These are phyloP conservation scores for Aspidiotus rigidus DNA, from an alignment of 2,888 invertebrate genomes.

Conservation along the genomic window DNA sequence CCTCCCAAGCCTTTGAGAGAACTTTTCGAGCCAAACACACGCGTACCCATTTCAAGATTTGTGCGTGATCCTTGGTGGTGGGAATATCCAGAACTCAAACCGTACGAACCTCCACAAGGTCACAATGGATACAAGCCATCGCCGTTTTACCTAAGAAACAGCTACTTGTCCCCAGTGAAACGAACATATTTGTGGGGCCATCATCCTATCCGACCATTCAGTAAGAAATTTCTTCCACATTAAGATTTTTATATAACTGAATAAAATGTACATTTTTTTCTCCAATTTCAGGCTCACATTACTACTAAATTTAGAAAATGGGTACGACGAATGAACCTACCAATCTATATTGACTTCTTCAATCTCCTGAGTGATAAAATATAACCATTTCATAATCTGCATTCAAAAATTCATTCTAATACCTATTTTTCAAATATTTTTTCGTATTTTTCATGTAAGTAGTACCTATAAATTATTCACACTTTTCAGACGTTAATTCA, in stretches of 20 bases:
- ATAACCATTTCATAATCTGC: neutral
- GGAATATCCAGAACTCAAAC: slow-evolving; percentile 70
- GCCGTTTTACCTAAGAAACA: slow-evolving; percentile 72
- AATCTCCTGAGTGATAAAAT: neutral
- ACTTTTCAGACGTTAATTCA: slow-evolving; percentile 24
- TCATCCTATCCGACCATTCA: slow-evolving; percentile 82
- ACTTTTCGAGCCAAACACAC: slow-evolving; percentile 70
- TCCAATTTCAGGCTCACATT: neutral
- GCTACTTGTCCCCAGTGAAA: slow-evolving; percentile 83
- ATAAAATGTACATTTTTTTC: neutral
- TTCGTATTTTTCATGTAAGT: neutral
- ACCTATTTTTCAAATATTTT: slow-evolving; percentile 5
- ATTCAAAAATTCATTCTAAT: neutral
- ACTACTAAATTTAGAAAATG: neutral
- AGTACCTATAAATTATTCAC: neutral
- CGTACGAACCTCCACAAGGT: slow-evolving; percentile 55
- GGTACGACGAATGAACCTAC: neutral
- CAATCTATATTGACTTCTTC: neutral
- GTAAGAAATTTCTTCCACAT: slow-evolving; percentile 51
- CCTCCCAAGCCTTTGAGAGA: slow-evolving; percentile 51
- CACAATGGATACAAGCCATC: slow-evolving; percentile 37
- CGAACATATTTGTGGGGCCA: slow-evolving; percentile 84
- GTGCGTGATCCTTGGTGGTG: slow-evolving; percentile 82
- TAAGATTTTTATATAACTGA: neutral
- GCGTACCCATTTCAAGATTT: slow-evolving; percentile 67